Base-by-base conservation (phyloP, 2,888 invertebrate genomes). In the Cacoxenus indagator region DNA sequence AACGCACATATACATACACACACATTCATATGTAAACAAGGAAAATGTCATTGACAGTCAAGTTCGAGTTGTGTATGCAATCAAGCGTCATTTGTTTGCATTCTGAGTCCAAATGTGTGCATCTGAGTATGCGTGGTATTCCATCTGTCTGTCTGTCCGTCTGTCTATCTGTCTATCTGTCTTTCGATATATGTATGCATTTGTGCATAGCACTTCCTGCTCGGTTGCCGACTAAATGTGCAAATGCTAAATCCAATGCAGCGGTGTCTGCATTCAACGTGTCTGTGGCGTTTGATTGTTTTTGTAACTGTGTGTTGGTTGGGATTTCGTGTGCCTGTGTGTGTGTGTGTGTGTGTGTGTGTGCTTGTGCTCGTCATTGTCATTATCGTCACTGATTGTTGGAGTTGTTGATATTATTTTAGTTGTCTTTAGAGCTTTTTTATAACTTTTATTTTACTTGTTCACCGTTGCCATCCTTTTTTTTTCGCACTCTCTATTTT, bases 71-170 rank as follows among this genome's bases (percentile, higher is more conserved):
- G 75, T 75, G 74, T 73, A 62, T 80, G 82, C 79, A 80, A 80
- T 80, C 79, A 80, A 75, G 73, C 77, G 74, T 76, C 82, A 75
- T 80, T 80, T 80, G 79, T 80, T 82, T 76, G 73, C 75, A 72
- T 73, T 76, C 9, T n/a, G 5, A 14, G 14, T 26, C 11, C 11
- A 29, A 4, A 29, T 11, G 9, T 14, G 4, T 11, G 27, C 11
- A 17, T 68, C 71, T 72, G 70, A 66, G 72, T 59, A 29, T 68
- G 76, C 67, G 72, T 73, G 70, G 75, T 1, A 31, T 31, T 31
- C 37, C 37, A 4, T 5, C 14, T 37, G 2, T 14, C 37, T 1
- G 37, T 37, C 68, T 71, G 64, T 65, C 67, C 19, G 31, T 46
- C 31, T 14, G 22, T 37, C 46, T 65, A 48, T 68, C 27, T 43